Base-by-base conservation (phyloP, 2,888 invertebrate species). In the Lampropteryx suffumata region DNA sequence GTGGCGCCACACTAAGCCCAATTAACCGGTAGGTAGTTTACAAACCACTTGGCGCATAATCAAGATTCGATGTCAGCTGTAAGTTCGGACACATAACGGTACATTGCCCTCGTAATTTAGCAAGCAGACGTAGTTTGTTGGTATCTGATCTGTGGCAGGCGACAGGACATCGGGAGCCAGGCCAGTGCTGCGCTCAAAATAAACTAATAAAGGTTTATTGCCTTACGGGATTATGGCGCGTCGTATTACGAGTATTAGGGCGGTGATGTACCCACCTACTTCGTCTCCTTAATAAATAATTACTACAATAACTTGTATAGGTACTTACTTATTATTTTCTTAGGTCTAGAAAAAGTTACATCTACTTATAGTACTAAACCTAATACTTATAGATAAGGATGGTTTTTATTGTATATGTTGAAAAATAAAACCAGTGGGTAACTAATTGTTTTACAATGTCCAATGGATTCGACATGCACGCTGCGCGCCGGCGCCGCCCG, bases 171-270 rank as follows among this genome's bases (percentile, higher is more conserved):
- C 50, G 35, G 41, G 48, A 32, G 44, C 45, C 29, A 17, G 17
- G 17, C 17, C 17, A 4, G 41, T 7, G 17, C 24, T 6, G 17
- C 33, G 34, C 17, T 21, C 17, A 42, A 44, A 35, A 33, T 39
- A 43, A 47, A 53, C 43, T 28, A 48, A 50, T 39, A 41, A 39
- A 32, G 45, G 29, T 49, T 48, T 44, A 42, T 17, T 28, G 39
- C 46, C 34, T 50, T 50, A 40, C 59, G 46, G 52, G 48, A 53
- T 44, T 53, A 17, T 35, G 48, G 53, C 37, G 28, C 48, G 30
- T 35, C 49, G 30, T 12, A 11, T 50, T 39, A 49, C 40, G 51
- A 4, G 30, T 12, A 11, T 50, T 39, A 49, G 43, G 51, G 6
- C 11, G 11, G 32, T 26, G 47, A 8, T 30, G 37, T 43, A 47